Conservation (phyloP, 2,113 vertebrate genomes). For the Amia ocellicauda region DNA sequence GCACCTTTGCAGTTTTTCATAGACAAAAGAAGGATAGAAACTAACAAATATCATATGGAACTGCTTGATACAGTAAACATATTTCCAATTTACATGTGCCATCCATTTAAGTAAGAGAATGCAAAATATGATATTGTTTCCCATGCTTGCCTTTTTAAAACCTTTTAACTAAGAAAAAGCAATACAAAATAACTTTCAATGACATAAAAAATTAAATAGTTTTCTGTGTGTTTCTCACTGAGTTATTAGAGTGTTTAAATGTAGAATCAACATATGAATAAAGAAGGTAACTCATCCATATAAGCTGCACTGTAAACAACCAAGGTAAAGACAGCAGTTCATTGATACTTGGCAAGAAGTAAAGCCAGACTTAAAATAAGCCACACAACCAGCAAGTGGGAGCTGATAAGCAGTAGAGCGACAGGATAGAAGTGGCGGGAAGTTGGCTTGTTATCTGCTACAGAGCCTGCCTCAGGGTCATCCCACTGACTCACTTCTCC, state of each 20-base stretch:
- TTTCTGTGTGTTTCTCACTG: neutral
- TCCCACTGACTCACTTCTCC: constrained; percentile 87
- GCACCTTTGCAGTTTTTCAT: neutral
- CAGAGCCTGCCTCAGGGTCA: constrained; percentile 90
- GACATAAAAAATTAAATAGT: neutral
- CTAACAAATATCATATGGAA: neutral
- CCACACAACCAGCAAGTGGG: constrained; percentile 98
- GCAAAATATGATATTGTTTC: neutral
- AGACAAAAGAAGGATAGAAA: neutral
- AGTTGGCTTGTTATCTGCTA: constrained; percentile 94
- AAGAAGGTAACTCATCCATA: neutral
- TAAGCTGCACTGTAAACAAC: constrained; percentile 12
- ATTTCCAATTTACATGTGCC: neutral
- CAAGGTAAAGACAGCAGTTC: constrained; percentile 69
- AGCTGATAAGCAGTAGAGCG: constrained; percentile 98
- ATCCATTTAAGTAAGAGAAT: neutral
- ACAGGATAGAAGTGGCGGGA: constrained; percentile 99
- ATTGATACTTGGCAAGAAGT: constrained; percentile 99
- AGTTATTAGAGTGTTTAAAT: neutral
- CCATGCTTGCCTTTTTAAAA: neutral
- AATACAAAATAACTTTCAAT: neutral
- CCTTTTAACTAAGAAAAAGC: neutral
- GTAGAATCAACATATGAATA: neutral
- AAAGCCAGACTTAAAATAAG: constrained; percentile 99
- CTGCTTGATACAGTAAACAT: neutral